Conservation (phyloP, 2,797 vertebrate species). For the Sibirionetta formosa region DNA sequence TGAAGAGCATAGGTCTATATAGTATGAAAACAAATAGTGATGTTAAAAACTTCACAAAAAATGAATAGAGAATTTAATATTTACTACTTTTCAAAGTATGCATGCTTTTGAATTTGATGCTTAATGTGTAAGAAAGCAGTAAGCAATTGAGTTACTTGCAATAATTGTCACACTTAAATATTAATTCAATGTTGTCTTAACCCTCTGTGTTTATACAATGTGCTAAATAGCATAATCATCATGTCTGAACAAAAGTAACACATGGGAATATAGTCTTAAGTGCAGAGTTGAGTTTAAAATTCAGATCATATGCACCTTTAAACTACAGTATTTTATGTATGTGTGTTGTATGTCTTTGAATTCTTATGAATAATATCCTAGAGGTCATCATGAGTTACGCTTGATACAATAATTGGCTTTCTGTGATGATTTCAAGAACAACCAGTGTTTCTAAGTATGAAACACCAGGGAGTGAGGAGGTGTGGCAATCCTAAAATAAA, state of each 20-base stretch:
- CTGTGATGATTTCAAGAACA: neutral
- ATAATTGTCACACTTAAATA: neutral
- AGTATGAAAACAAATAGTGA: neutral
- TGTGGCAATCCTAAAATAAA: neutral
- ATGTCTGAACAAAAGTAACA: conserved; percentile 3
- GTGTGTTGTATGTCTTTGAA: neutral
- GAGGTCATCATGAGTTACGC: neutral
- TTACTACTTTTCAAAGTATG: neutral
- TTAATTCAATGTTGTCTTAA: conserved; percentile 5
- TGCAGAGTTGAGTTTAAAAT: neutral
- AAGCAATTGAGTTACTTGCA: conserved; percentile 26
- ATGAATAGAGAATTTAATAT: neutral
- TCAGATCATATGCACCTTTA: neutral
- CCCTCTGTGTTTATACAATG: neutral
- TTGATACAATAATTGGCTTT: neutral
- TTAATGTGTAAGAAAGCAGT: conserved; percentile 2
- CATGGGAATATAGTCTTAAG: neutral
- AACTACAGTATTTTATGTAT: neutral
- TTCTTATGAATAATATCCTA: neutral
- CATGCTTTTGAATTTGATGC: neutral
- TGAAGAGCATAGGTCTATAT: neutral
- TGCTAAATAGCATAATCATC: conserved; percentile 13
- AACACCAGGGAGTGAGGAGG: neutral
- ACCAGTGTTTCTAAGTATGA: neutral
- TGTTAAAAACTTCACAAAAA: neutral